Evolutionary conservation across 2,113 vertebrate species (phyloP).

Genomic region (Octodon degus): DNA sequence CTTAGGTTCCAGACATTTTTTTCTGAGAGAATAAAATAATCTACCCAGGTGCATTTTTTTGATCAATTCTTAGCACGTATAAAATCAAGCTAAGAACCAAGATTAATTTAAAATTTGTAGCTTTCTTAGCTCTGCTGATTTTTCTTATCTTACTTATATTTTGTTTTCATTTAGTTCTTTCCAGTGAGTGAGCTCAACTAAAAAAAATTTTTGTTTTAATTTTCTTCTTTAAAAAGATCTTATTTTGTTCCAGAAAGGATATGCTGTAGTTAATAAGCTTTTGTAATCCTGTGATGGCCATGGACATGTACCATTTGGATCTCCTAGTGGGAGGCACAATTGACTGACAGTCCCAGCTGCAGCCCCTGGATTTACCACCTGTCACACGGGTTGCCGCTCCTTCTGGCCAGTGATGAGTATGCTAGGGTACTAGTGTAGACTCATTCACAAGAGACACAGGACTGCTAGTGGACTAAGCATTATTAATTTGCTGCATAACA

Average conservation of each 20-base stretch:
- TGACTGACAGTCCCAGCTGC: conserved; percentile 5
- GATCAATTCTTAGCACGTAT: background rate
- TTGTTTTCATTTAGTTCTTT: conserved; percentile 30
- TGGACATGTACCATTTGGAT: background rate
- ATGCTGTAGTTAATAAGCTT: background rate
- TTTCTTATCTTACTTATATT: conserved; percentile 11
- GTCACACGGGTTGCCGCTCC: background rate
- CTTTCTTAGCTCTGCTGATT: conserved; percentile 41
- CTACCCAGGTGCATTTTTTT: background rate
- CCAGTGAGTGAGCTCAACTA: background rate
- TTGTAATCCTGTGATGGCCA: background rate
- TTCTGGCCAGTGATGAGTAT: background rate
- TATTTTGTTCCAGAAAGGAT: conserved; percentile 29
- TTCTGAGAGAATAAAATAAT: background rate
- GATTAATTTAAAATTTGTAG: conserved; percentile 6
- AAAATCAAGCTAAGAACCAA: conserved; percentile 45
- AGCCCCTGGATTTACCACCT: background rate
- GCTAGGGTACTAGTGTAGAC: background rate
- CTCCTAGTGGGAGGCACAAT: background rate
- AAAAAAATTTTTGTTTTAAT: background rate
- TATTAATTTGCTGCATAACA: background rate
- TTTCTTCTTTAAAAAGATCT: conserved; percentile 5
- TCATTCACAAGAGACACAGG: background rate
- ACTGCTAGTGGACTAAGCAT: background rate
- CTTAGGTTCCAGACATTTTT: conserved; percentile 54